These are phyloP conservation scores for Oryzias sinensis DNA, from an alignment of 2,797 vertebrate species.

Conservation along the genomic window DNA sequence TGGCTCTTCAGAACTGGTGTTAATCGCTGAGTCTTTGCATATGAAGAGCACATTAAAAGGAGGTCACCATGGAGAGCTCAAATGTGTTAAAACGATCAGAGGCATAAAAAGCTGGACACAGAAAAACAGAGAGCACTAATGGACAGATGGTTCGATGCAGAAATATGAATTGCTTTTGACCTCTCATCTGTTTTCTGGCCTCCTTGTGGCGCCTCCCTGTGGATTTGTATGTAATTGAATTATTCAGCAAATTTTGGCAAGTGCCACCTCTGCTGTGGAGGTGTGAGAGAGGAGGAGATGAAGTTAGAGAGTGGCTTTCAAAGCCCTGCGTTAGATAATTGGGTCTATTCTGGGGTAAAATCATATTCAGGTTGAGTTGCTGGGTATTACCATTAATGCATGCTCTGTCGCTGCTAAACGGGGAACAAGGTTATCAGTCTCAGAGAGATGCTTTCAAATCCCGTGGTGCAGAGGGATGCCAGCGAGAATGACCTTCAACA, in stretches of 20 bases:
- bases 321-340: conserved; percentile 22
- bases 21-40: conserved; percentile 45
- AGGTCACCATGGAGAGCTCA: conserved; percentile 7
- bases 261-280: conserved; percentile 7
- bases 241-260: conserved; percentile 33
- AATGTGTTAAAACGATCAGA: conserved; percentile 3
- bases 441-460: conserved; percentile 4
- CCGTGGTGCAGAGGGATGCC: neutral
- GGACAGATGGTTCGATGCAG: conserved; percentile 11
- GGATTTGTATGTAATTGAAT: conserved; percentile 40
- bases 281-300: conserved; percentile 13
- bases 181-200: conserved; percentile 12
- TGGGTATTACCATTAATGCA: conserved; percentile 15
- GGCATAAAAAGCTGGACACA: neutral
- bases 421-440: conserved; percentile 17
- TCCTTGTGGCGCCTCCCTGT: conserved; percentile 10
- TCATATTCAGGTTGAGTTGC: conserved; percentile 16
- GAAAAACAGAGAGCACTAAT: neutral
- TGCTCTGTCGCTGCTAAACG: conserved; percentile 16
- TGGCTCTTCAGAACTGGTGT: conserved; percentile 21
- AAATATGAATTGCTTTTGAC: conserved; percentile 16
- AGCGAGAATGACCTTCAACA: conserved; percentile 20
- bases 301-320: conserved; percentile 19
- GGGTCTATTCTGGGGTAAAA: conserved; percentile 10
- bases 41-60: conserved; percentile 15